Evolutionary conservation across 2,113 vertebrate species (phyloP).

Genomic region (Petrocephalus microphthalmus): DNA sequence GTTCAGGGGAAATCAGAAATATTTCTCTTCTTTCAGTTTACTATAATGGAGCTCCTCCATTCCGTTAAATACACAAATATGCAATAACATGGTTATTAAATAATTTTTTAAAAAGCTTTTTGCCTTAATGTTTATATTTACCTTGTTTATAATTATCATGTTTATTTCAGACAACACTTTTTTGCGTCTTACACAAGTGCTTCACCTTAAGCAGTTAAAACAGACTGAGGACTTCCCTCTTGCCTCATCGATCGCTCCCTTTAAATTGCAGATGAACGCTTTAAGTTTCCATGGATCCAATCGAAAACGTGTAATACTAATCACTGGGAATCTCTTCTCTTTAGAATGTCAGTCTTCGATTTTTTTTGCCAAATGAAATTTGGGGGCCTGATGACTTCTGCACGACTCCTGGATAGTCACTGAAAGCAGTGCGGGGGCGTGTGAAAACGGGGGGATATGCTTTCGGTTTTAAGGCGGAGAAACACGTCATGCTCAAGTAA

Average conservation of each 20-base stretch:
- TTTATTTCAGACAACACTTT: neutral
- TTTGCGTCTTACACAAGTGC: neutral
- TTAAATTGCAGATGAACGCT: neutral
- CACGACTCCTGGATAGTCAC: neutral
- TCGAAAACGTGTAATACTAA: neutral
- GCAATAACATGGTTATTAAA: neutral
- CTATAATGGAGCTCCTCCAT: neutral
- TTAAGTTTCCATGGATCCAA: neutral
- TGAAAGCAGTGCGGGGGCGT: neutral
- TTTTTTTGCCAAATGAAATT: neutral
- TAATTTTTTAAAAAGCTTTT: neutral
- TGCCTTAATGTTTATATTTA: neutral
- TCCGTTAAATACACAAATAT: neutral
- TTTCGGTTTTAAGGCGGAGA: slow-evolving; percentile 2
- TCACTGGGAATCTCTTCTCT: neutral
- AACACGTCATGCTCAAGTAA: neutral
- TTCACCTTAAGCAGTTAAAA: neutral
- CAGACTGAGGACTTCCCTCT: neutral
- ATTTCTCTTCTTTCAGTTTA: neutral
- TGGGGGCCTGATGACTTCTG: neutral
- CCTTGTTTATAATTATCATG: neutral
- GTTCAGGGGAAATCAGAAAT: neutral
- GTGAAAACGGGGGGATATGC: neutral
- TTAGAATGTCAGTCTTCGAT: neutral
- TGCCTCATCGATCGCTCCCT: neutral